Conservation (phyloP, 2,797 vertebrate genomes). For the Thripadectes ignobilis region DNA sequence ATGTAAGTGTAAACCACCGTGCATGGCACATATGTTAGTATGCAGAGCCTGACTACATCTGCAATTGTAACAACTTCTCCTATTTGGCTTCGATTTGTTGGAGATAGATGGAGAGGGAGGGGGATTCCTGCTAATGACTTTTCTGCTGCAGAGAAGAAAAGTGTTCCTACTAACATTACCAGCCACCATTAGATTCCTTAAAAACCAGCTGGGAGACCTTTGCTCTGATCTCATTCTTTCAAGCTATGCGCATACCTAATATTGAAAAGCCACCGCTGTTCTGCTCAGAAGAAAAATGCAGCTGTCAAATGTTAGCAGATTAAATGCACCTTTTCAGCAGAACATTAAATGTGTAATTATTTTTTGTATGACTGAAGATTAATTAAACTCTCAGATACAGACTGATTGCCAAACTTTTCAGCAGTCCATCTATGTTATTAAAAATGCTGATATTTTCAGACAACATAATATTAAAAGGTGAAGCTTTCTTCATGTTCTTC, state of each 20-base stretch:
- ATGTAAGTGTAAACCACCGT: not conserved
- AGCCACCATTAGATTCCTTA: slow-evolving; percentile 51
- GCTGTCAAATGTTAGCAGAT: slow-evolving; percentile 73
- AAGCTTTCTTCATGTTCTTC: slow-evolving; percentile 49
- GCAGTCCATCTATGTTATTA: slow-evolving; percentile 53
- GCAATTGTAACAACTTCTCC: slow-evolving; percentile 17
- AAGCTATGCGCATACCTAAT: slow-evolving; percentile 64
- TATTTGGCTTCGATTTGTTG: slow-evolving; percentile 63
- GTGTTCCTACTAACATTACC: slow-evolving; percentile 22
- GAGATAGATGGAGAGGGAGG: slow-evolving; percentile 17
- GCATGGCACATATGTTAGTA: not conserved
- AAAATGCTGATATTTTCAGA: slow-evolving; percentile 46
- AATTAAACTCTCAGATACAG: slow-evolving; percentile 68
- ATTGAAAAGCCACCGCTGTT: slow-evolving; percentile 55
- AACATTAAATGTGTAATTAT: slow-evolving; percentile 73
- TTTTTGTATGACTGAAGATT: slow-evolving; percentile 73
- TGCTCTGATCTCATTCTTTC: slow-evolving; percentile 67
- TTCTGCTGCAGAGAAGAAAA: slow-evolving; percentile 37
- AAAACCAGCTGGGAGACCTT: slow-evolving; percentile 67
- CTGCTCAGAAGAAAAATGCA: slow-evolving; percentile 72
- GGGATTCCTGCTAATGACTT: slow-evolving; percentile 30
- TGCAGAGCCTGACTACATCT: slow-evolving; percentile 3
- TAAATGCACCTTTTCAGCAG: slow-evolving; percentile 70
- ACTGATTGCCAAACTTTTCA: slow-evolving; percentile 63
- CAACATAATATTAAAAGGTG: slow-evolving; percentile 12